Conservation (phyloP, 1,140 invertebrate genomes). For the Saccostrea echinata region DNA sequence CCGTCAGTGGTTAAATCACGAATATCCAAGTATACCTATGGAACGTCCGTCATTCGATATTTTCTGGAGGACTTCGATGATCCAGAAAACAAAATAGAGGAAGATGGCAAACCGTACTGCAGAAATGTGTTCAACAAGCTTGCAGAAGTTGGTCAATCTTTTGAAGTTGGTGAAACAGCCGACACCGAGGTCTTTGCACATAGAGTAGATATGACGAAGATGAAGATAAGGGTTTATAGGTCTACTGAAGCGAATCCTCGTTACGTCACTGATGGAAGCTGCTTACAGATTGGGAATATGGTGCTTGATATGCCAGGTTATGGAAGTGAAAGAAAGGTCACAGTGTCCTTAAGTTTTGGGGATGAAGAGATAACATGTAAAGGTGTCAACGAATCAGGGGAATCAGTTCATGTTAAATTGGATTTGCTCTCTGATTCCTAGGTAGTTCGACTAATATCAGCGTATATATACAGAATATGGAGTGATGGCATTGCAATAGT, state of each 20-base stretch:
- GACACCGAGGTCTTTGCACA: background rate
- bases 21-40: slow-evolving; percentile 27
- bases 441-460: background rate
- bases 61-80: slow-evolving; percentile 17
- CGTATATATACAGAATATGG: background rate
- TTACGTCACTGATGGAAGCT: slow-evolving; percentile 42
- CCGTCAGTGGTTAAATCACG: background rate
- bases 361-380: slow-evolving; percentile 47
- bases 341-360: slow-evolving; percentile 48
- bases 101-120: slow-evolving; percentile 3
- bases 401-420: background rate
- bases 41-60: background rate
- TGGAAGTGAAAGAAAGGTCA: slow-evolving; percentile 43
- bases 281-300: slow-evolving; percentile 42
- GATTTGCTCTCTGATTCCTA: background rate
- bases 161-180: slow-evolving; percentile 17
- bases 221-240: slow-evolving; percentile 41
- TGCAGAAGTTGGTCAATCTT: slow-evolving; percentile 28
- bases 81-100: background rate
- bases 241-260: slow-evolving; percentile 46
- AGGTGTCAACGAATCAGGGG: background rate
- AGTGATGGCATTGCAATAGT: too few relatives aligned
- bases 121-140: slow-evolving; percentile 34
- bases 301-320: slow-evolving; percentile 42
- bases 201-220: slow-evolving; percentile 12